Conservation (phyloP, 2,888 invertebrate genomes). For the Ophion slaviceki region DNA sequence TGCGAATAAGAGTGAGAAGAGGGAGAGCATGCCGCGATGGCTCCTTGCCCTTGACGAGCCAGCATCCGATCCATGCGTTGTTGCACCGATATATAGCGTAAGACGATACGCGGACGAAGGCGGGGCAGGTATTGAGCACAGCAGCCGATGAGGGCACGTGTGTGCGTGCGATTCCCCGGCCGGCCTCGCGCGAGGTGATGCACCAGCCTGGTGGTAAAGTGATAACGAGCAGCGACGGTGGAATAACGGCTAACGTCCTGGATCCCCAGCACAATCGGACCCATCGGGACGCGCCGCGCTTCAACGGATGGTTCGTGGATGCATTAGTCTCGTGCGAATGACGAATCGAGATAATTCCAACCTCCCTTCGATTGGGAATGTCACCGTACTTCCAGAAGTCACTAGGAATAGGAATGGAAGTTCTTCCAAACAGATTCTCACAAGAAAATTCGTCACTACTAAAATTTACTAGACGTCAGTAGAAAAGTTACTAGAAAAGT, state of each 20-base stretch:
- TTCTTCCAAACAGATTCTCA: too few species aligned
- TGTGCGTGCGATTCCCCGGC: slow-evolving; percentile 64
- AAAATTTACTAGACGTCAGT: too few species aligned
- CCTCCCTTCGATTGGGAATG: too few species aligned
- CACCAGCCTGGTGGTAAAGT: slow-evolving; percentile 74
- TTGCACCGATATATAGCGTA: slow-evolving; percentile 46
- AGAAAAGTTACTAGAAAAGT: too few species aligned
- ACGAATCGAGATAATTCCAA: background rate
- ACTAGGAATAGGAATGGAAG: too few species aligned
- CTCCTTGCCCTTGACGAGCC: slow-evolving; percentile 76
- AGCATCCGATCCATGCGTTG: slow-evolving; percentile 75
- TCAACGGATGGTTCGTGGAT: slow-evolving; percentile 65
- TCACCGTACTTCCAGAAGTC: too few species aligned
- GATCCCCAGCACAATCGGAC: slow-evolving; percentile 57
- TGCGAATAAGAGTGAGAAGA: background rate
- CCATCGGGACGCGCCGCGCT: slow-evolving; percentile 62
- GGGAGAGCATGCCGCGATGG: slow-evolving; percentile 76
- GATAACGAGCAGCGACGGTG: slow-evolving; percentile 66
- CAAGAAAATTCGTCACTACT: too few species aligned
- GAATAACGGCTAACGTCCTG: slow-evolving; percentile 55
- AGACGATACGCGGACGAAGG: slow-evolving; percentile 51
- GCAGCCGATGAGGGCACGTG: slow-evolving; percentile 44
- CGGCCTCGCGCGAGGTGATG: slow-evolving; percentile 73
- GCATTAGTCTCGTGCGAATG: background rate
- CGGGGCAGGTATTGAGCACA: slow-evolving; percentile 52